Conservation (phyloP, 2,888 invertebrate genomes). For the Watsonalla binaria region DNA sequence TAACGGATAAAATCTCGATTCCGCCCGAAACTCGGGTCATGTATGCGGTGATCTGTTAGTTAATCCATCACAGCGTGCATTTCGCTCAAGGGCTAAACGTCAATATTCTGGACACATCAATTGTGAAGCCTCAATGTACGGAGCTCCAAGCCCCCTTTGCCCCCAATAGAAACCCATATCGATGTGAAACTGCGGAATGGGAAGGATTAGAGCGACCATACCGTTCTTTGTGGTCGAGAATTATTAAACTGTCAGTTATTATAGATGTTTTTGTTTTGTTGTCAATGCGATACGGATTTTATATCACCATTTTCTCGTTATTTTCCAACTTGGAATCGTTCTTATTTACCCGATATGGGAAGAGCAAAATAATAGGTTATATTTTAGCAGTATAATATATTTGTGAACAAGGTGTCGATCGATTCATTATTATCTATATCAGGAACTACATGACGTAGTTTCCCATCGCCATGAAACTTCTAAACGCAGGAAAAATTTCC, state of each 20-base stretch:
- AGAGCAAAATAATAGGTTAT: too few relatives aligned
- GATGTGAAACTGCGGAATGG: slow-evolving; percentile 14
- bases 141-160: slow-evolving; percentile 6
- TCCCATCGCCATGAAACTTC: too few relatives aligned
- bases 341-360: too few relatives aligned
- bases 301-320: neutral
- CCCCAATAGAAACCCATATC: slow-evolving; percentile 10
- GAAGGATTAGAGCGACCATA: slow-evolving; percentile 20
- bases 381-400: too few relatives aligned
- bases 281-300: neutral
- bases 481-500: too few relatives aligned
- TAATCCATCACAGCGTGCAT: slow-evolving; percentile 22
- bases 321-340: neutral
- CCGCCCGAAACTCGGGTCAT: slow-evolving; percentile 3
- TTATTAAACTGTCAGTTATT: slow-evolving; percentile 23
- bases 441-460: too few relatives aligned
- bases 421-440: too few relatives aligned
- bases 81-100: slow-evolving; percentile 14
- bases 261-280: slow-evolving; percentile 9
- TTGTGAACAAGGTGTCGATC: too few relatives aligned
- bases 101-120: slow-evolving; percentile 10
- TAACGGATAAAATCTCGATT: slow-evolving; percentile 2
- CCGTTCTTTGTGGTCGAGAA: slow-evolving; percentile 16
- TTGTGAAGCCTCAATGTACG: slow-evolving; percentile 2
- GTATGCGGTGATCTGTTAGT: slow-evolving; percentile 11